Conservation (phyloP, 1,140 invertebrate genomes). For the Polypedilum pembai region DNA sequence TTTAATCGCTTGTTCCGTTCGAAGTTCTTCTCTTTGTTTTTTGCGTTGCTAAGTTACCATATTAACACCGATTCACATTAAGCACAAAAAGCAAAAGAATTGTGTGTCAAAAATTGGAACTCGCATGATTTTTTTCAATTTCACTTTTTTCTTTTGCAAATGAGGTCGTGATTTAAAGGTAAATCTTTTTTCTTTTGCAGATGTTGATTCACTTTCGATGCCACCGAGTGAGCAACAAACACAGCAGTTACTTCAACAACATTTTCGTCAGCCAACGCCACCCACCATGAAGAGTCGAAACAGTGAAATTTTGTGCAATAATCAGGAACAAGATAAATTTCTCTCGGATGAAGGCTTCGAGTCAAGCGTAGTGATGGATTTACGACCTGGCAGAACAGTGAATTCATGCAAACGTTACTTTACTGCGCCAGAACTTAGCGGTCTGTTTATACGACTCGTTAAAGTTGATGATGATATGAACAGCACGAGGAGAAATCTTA, state of each 20-base stretch:
- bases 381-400: constrained; percentile 35
- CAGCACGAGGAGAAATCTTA: not conserved
- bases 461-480: constrained; percentile 33
- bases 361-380: constrained; percentile 42
- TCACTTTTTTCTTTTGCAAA: not conserved
- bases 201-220: constrained; percentile 36
- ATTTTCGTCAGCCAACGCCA: not conserved
- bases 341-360: constrained; percentile 42
- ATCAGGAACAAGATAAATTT: constrained; percentile 26
- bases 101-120: not conserved
- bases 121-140: not conserved
- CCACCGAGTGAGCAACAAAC: constrained; percentile 36
- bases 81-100: not conserved
- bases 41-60: not conserved
- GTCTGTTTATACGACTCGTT: constrained; percentile 41
- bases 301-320: constrained; percentile 27
- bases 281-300: too few relatives aligned
- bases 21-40: not conserved
- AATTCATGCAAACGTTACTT: constrained; percentile 39
- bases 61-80: not conserved
- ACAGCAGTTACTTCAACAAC: not conserved
- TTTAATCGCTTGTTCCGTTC: not conserved
- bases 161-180: not conserved
- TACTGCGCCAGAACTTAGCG: constrained; percentile 38
- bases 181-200: constrained; percentile 33